Percentiles rank a stretch among this genome's conserved stretches.
These are phyloP conservation scores for Phrynosoma platyrhinos DNA, from an alignment of 2,113 vertebrate species.

Conservation along the genomic window DNA sequence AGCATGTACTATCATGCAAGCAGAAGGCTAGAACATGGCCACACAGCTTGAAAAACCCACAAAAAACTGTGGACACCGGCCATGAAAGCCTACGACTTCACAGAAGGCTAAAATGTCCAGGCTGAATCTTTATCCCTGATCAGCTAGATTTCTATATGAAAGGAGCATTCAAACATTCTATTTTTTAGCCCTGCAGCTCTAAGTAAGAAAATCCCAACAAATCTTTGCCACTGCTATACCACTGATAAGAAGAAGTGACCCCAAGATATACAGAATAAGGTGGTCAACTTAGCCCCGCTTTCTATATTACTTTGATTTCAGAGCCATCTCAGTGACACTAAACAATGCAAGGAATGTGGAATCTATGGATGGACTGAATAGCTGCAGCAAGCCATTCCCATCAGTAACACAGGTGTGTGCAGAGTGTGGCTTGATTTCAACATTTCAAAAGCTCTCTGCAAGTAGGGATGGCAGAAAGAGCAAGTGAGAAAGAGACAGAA, in stretches of 20 bases:
- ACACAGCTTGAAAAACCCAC: too few species aligned
- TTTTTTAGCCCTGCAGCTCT: background rate
- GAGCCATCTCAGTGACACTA: too few species aligned
- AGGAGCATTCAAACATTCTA: background rate
- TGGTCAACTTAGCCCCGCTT: too few species aligned
- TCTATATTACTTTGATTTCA: too few species aligned
- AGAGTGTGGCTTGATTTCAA: background rate
- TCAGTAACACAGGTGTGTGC: background rate
- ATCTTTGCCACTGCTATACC: too few species aligned
- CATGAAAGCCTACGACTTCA: too few species aligned
- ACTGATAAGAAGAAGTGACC: too few species aligned
- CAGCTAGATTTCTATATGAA: background rate
- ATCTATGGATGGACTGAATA: too few species aligned
- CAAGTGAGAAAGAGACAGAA: background rate
- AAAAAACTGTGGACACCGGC: too few species aligned
- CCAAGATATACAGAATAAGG: too few species aligned
- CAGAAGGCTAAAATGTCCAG: background rate
- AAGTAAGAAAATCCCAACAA: too few species aligned
- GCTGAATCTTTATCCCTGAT: background rate
- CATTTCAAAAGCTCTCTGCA: background rate
- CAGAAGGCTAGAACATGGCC: background rate
- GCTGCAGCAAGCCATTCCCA: background rate
- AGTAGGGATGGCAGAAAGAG: background rate
- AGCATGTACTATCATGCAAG: background rate
- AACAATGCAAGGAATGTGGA: background rate